Evolutionary conservation across 2,888 invertebrate genomes (phyloP), one percentile per base, ranked within the genome.

Genomic region (Dichetophora obliterata): DNA sequence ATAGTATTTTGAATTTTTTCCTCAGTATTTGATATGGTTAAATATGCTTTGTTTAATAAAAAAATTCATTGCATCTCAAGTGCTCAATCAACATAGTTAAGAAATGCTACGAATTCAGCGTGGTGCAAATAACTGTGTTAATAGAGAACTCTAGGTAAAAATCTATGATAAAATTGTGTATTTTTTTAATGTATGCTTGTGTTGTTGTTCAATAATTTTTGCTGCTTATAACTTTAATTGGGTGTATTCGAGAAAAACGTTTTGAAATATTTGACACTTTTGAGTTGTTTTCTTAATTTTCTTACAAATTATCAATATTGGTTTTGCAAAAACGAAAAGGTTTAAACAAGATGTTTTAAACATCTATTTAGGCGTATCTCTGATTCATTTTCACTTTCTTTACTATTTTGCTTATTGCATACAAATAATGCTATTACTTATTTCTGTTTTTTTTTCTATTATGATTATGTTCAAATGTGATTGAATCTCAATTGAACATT

Each of bases 261-360:
- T 68, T 68, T 68, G 68, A 68, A 43, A 68, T 68, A 68, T 68
- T 68, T 68, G 68, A 68, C 68, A 68, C 68, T 68, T 43, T 50
- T 68, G 68, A 68, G 68, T 68, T 50, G 27, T 8, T 43, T 43
- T 11, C 43, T 43, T 48, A 65, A 19, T 27, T 31, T 27, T 65
- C 31, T 37, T 27, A 16, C n/a, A 16, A 19, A 19, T 52, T 6
- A 52, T 52, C 19, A 52, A 54, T 54, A 54, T 54, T 54, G 54
- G 3, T n/a, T 54, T 54, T 8, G 22, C n/a, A 19, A 54, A 54
- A 54, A n/a, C 22, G 54, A 8, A 22, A 19, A 22, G 8, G n/a
- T 6, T 59, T 22, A 9, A 57, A 59, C 24, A 24, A 43, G 43
- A 43, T 43, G 43, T 43, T 43, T 43, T 43, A 43, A 43, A 43